A percentile compares a stretch with the other conserved stretches of the same genome.
Conservation (phyloP, 2,888 invertebrate species). For the Aleiodes testaceus region DNA sequence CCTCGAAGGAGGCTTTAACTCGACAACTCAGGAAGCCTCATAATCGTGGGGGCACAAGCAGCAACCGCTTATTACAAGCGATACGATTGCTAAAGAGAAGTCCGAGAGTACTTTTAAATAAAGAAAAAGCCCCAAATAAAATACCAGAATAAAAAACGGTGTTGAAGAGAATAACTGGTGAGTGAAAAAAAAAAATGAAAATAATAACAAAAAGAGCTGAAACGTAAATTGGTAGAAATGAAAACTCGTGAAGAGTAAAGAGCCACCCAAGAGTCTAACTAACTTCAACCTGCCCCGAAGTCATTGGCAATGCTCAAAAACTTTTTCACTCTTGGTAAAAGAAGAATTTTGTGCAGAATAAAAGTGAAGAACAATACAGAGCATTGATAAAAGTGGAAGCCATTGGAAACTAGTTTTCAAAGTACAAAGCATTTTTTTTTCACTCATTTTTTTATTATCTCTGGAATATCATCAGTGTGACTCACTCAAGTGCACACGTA, state of each 20-base stretch:
- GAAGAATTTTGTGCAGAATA: slow-evolving; percentile 32
- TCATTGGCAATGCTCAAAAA: slow-evolving; percentile 31
- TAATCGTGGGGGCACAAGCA: slow-evolving; percentile 56
- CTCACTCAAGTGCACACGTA: slow-evolving; percentile 34
- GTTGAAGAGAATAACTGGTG: slow-evolving; percentile 32
- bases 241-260: slow-evolving; percentile 29
- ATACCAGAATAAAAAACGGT: not conserved
- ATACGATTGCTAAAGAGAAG: slow-evolving; percentile 55
- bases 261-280: slow-evolving; percentile 37
- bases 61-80: slow-evolving; percentile 62
- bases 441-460: not conserved
- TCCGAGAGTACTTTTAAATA: slow-evolving; percentile 6
- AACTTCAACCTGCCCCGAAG: slow-evolving; percentile 41
- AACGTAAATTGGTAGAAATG: slow-evolving; percentile 30
- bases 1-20: slow-evolving; percentile 52
- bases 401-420: slow-evolving; percentile 42
- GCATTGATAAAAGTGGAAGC: slow-evolving; percentile 20
- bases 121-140: slow-evolving; percentile 5
- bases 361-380: not conserved
- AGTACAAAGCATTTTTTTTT: slow-evolving; percentile 42
- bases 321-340: slow-evolving; percentile 43
- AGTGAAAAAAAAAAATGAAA: not conserved
- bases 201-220: too few relatives aligned
- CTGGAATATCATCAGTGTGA: slow-evolving; percentile 44
- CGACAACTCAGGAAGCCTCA: slow-evolving; percentile 61